Evolutionary conservation across 2,888 invertebrate species (phyloP), one percentile per base, ranked within the genome.

Genomic region (Epirrita christyi): DNA sequence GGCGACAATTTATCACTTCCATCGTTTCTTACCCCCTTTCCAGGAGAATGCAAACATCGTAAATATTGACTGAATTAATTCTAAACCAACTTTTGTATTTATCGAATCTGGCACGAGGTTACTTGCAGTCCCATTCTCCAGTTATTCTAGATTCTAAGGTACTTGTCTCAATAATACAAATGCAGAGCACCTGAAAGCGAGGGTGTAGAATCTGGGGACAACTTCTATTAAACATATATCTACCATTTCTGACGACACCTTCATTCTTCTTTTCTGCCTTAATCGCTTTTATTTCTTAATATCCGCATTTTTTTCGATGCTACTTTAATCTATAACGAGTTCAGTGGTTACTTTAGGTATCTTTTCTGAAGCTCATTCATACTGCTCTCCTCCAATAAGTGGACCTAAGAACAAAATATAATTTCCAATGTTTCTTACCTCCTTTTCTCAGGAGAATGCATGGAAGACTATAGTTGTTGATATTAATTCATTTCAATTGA

Each of bases 21-120:
- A 32, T 32, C 21, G 42, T 42, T 50, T 11, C 49, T 50, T 34
- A 42, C 49, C 49, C 32, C 41, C 13, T 29, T 50, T 34, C 27
- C 42, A 27, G 27, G 32, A 11, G 42, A 34, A 32, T 40, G 41
- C 9, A 9, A 34, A 7, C 28, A 34, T 8, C 34, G 34, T 34
- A n/a, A n/a, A n/a, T n/a, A n/a, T n/a, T n/a, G n/a, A n/a, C n/a
- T n/a, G n/a, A n/a, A n/a, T 34, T 34, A 29, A 29, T 29, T n/a
- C 28, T 34, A 34, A 34, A 34, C 34, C n/a, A n/a, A n/a, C n/a
- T 21, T 21, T 21, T 21, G 21, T 2, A 2, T 21, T 21, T 21
- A 21, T 21, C 2, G 21, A 5, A 32, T 0, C 3, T 32, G 32
- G 21, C 21, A 21, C 21, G 21, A 21, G 4, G 21, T 21, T 21